Base-by-base conservation (phyloP, 1,140 invertebrate genomes). In the Psilanteris sp. region DNA sequence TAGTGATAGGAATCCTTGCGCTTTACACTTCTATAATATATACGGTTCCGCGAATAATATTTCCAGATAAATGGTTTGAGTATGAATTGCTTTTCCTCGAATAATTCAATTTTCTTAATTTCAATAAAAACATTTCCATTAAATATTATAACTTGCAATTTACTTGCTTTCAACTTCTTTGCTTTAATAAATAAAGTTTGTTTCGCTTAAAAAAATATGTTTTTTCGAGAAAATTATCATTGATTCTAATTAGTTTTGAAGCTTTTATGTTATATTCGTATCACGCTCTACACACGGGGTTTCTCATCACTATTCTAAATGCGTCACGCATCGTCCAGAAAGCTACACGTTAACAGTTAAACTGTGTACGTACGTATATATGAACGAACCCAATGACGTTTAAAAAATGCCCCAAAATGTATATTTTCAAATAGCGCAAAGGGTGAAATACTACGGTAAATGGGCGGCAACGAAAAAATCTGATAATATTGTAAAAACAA, bases 241-340 rank as follows among this genome's bases (percentile, higher is more conserved):
- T 57, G 68, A 81, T 81, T 61, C 50, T 68, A 46, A 81, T 81
- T 62, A 29, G 39, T 77, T 66, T 54, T 79, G 67, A 77, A 71
- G 68, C 67, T 55, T 78, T 79, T 72, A 52, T 75, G 24, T 31
- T 71, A 81, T 78, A 78, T 76, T 71, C 79, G 22, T 29, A 36
- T 78, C 48, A 64, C 72, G 72, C 48, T 15, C 36, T 43, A 43
- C 44, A 44, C 41, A 14, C 27, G 44, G 22, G 44, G 22, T 18
- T 50, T 10, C 43, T 59, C 34, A 13, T 61, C 44, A 26, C 29
- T 61, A 74, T 74, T 67, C 26, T 34, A 5, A 31, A 50, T 70
- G 70, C 66, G 36, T 66, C 66, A 68, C 44, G 36, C 14, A 37
- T 34, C 26, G 36, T 1, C 10, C 11, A 1, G n/a, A 27, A 50